Conservation (phyloP, 2,797 vertebrate genomes). For the Danio aesculapii region DNA sequence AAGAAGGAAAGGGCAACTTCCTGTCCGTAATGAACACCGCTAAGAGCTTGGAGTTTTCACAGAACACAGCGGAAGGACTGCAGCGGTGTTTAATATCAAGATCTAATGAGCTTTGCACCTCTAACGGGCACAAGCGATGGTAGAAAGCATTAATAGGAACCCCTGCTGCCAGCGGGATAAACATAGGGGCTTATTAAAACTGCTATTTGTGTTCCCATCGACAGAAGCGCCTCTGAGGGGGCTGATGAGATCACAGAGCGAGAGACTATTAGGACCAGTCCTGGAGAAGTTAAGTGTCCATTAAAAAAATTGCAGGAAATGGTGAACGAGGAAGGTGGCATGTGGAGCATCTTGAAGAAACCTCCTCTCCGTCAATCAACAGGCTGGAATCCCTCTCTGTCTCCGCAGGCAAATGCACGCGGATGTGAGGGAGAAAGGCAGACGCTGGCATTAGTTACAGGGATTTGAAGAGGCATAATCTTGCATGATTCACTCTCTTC, state of each 20-base stretch:
- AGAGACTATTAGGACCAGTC: conserved; percentile 59
- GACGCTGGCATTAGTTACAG: conserved; percentile 22
- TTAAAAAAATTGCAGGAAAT: conserved; percentile 22
- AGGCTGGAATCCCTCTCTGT: neutral
- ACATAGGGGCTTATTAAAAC: conserved; percentile 57
- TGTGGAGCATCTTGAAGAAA: conserved; percentile 13
- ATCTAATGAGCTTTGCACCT: conserved; percentile 45
- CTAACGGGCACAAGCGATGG: conserved; percentile 5
- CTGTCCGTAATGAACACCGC: conserved; percentile 53
- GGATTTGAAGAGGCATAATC: conserved; percentile 37
- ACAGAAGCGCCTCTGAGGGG: conserved; percentile 9
- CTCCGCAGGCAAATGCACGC: conserved; percentile 11
- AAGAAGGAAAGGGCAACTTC: conserved; percentile 43
- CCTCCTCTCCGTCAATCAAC: neutral
- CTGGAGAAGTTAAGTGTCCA: conserved; percentile 37
- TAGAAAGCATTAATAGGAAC: conserved; percentile 47
- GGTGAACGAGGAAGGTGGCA: neutral
- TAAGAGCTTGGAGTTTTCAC: conserved; percentile 29
- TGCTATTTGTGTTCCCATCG: conserved; percentile 43
- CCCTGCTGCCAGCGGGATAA: conserved; percentile 53
- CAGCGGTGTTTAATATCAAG: conserved; percentile 40
- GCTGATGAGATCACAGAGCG: conserved; percentile 58
- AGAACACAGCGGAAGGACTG: conserved; percentile 19
- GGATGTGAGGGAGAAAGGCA: neutral
- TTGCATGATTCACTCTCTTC: conserved; percentile 20